Evolutionary conservation across 64 coral and sea anemone species (phyloP), one percentile per base, ranked within the genome.

Genomic region (Porites australiensis): DNA sequence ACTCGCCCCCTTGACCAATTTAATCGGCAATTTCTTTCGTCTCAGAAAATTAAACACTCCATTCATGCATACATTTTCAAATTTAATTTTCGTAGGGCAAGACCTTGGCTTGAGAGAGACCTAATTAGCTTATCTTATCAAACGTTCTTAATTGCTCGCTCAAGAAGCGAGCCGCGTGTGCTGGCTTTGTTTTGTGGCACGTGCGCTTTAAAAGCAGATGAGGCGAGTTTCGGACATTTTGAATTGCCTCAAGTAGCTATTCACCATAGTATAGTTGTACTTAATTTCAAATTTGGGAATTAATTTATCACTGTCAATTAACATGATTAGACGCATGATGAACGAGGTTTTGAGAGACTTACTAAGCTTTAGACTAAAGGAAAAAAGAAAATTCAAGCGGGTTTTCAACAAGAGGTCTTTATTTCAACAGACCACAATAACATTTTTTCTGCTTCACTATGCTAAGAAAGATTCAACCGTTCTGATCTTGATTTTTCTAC

Each of bases 91-190:
- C 18, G 13, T 47, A 21, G 81, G 4, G 64, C 46, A 14, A 13
- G 10, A 2, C 13, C 77, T 43, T 69, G 44, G 16, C 18, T 49
- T 46, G 20, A 49, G 16, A 69, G 62, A 10, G 7, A 50, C 44
- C 19, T 84, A 84, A 84, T 84, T 67, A 84, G 61, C 81, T 84
- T 84, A 84, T 70, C 81, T 84, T 63, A 84, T 84, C 81, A 50
- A 68, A 15, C 59, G 9, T 47, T 46, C 62, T 84, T 84, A 84
- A 84, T 84, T 84, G 81, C 81, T 48, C 19, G 63, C 22, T 22
- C 47, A 18, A 19, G 18, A n/a, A 49, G 10, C 3, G 2, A 6
- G 58, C 81, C 81, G 81, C 81, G 81, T 84, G 81, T 67, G 63
- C 3, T 5, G 6, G 60, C 4, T 50, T 84, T 84, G 81, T 84